Conservation (phyloP, 2,888 invertebrate species). For the Andrena minutula region DNA sequence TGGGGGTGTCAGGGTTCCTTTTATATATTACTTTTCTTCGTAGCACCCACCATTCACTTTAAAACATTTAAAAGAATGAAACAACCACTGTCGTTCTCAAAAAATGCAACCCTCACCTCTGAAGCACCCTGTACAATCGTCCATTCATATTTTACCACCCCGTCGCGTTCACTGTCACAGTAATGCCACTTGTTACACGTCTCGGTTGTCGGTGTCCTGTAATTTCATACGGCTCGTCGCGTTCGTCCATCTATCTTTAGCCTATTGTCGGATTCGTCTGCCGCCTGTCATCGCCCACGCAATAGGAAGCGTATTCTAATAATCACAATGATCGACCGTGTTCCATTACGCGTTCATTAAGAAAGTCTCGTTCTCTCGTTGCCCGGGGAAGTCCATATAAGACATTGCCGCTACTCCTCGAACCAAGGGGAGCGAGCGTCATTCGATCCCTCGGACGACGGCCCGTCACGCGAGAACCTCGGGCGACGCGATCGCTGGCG, state of each 20-base stretch:
- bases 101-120: background rate
- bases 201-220: background rate
- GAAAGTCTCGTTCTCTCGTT: too few species aligned
- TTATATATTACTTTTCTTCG: too few species aligned
- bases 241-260: background rate
- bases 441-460: background rate
- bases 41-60: too few species aligned
- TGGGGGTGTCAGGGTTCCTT: too few species aligned
- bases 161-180: conserved; percentile 3
- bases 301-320: background rate
- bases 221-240: background rate
- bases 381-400: background rate
- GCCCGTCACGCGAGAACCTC: background rate
- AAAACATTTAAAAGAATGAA: too few species aligned
- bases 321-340: conserved; percentile 4
- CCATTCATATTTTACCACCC: background rate
- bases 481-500: background rate
- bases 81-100: too few species aligned
- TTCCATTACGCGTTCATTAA: conserved; percentile 6
- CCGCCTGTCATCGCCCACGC: conserved; percentile 5
- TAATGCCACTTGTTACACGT: conserved; percentile 10
- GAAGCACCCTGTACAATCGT: background rate
- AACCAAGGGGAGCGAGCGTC: background rate
- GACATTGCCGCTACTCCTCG: background rate
- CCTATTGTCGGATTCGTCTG: conserved; percentile 6